Base-by-base conservation (phyloP, 2,888 invertebrate genomes). In the Apotomis turbidana region DNA sequence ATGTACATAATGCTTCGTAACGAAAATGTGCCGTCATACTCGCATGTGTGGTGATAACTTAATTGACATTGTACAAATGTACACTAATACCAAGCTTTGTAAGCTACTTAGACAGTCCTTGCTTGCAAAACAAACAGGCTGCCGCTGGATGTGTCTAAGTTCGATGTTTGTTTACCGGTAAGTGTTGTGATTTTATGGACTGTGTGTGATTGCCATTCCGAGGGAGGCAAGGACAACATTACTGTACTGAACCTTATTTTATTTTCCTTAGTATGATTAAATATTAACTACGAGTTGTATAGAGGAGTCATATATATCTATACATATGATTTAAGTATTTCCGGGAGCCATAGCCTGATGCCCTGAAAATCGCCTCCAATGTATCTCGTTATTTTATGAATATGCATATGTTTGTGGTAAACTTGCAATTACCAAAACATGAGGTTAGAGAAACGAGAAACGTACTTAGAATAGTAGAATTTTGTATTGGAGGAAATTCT, bases 61-160 rank as follows among this genome's bases (percentile, higher is more conserved):
- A 64, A 54, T 64, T 64, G 55, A 64, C 55, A 54, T 64, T 64
- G 64, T 13, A 44, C 15, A 52, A n/a, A n/a, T 10, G 46, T 44
- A 46, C 9, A 46, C 9, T 59, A 46, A 27, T 46, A 15, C 12
- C 49, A 27, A 10, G 10, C n/a, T n/a, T 12, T 3, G 41, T 13
- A 44, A 8, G 41, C 44, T 44, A 59, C 44, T 59, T 15, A 44
- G 27, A 6, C 46, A 46, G 36, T 27, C 66, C 66, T 66, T 36
- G 66, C 55, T 46, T 5, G 15, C 55, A 44, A 15, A 27, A 27
- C 46, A 66, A 66, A 66, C 8, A 66, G 10, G 27, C 27, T 55
- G 54, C 44, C 44, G 54, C n/a, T 41, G 5, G 36, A 6, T 57
- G 55, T 46, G 46, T 66, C 55, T 57, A 55, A 27, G 27, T 66